phyloP scores from a whole-genome alignment of 2,888 invertebrate species.

The Platynereis dumerilii region DNA sequence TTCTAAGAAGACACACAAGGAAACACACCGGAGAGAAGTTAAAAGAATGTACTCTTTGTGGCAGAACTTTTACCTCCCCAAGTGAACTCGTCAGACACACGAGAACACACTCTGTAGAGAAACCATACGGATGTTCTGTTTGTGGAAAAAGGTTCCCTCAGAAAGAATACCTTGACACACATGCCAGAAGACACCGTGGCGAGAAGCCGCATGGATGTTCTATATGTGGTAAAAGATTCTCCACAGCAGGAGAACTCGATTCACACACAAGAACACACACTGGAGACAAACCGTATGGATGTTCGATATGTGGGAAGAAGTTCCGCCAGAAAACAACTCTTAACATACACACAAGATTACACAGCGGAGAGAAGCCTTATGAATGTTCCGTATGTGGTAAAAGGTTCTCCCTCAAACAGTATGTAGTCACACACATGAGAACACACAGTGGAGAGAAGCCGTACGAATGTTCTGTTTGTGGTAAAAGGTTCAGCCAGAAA shows the following conservation, averaged over 20 bases:
- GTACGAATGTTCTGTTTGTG: not conserved
- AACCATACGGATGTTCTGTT: too few relatives aligned
- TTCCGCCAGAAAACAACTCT: not conserved
- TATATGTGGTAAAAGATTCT: conserved; percentile 1
- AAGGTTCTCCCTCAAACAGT: not conserved
- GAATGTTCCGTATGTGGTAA: not conserved
- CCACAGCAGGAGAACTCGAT: not conserved
- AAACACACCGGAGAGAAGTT: too few relatives aligned
- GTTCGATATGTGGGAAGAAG: not conserved
- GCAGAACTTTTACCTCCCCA: too few relatives aligned
- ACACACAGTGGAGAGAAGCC: conserved; percentile 6
- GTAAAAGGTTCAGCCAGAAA: not conserved
- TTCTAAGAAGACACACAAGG: too few relatives aligned
- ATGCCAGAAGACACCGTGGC: too few relatives aligned
- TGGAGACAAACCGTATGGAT: conserved; percentile 6
- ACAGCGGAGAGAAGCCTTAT: not conserved
- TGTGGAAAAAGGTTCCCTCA: too few relatives aligned
- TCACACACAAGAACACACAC: not conserved
- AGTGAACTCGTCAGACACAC: too few relatives aligned
- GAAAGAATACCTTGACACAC: too few relatives aligned
- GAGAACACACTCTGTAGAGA: too few relatives aligned
- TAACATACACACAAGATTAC: not conserved
- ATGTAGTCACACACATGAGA: not conserved
- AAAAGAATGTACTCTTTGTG: too few relatives aligned
- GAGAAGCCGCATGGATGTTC: not conserved